These are phyloP conservation scores for Germaria angustata DNA, from an alignment of 2,888 invertebrate species.

Conservation along the genomic window DNA sequence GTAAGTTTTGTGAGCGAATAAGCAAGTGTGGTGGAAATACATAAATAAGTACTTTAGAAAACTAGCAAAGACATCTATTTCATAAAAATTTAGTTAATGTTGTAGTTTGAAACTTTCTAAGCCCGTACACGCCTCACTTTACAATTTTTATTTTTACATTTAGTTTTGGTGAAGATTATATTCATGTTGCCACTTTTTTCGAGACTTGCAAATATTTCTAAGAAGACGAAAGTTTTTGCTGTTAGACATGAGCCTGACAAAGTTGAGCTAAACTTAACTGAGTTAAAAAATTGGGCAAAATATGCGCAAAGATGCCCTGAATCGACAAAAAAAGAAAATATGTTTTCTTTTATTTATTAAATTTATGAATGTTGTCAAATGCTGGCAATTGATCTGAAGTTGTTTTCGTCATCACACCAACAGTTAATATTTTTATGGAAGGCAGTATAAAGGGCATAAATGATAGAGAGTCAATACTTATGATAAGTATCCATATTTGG, in stretches of 20 bases:
- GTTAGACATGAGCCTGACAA: conserved; percentile 39
- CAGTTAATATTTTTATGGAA: neutral
- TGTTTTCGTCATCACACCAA: neutral
- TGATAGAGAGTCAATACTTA: too few relatives aligned
- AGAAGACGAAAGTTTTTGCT: conserved; percentile 30
- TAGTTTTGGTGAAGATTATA: conserved; percentile 34
- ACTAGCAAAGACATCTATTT: conserved; percentile 43
- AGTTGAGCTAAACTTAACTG: conserved; percentile 38
- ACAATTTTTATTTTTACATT: neutral
- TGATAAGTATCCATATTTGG: too few relatives aligned
- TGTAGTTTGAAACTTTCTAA: conserved; percentile 32
- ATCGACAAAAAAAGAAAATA: neutral
- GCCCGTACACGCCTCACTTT: conserved; percentile 8
- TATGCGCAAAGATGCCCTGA: neutral
- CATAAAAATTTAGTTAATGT: conserved; percentile 45
- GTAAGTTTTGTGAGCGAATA: neutral
- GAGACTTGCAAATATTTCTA: neutral
- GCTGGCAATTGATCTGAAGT: neutral
- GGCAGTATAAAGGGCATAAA: too few relatives aligned
- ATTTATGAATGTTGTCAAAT: conserved; percentile 25
- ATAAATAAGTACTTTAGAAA: conserved; percentile 45
- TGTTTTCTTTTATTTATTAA: neutral
- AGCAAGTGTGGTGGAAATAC: neutral
- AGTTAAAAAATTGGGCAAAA: conserved; percentile 13
- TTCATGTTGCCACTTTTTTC: neutral